These are phyloP conservation scores for Chaetogeoica ovagalla DNA, from an alignment of 2,888 invertebrate species.

Conservation along the genomic window DNA sequence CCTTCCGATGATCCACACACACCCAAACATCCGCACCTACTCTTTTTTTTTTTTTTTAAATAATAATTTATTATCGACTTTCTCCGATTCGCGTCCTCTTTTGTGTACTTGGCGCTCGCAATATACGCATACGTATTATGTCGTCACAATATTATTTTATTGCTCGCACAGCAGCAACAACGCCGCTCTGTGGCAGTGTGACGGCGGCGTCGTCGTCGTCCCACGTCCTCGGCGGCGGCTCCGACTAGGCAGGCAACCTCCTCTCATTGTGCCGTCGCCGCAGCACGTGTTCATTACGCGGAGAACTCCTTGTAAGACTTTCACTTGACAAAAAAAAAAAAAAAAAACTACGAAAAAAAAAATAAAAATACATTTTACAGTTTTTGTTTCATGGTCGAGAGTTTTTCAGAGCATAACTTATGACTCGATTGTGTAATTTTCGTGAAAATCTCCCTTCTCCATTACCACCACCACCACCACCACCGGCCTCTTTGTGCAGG, in stretches of 20 bases:
- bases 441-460: conserved; percentile 33
- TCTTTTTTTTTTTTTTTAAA: background rate
- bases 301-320: conserved; percentile 22
- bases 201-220: conserved; percentile 29
- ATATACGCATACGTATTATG: background rate
- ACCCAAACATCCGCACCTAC: conserved; percentile 3
- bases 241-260: conserved; percentile 13
- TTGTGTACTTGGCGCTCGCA: conserved; percentile 15
- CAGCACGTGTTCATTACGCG: background rate
- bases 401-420: conserved; percentile 50
- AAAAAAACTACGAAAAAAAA: conserved; percentile 5
- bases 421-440: conserved; percentile 46
- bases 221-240: conserved; percentile 48
- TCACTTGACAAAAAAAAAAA: conserved; percentile 33
- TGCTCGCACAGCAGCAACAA: conserved; percentile 2
- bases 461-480: background rate
- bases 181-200: background rate
- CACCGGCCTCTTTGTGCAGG: background rate
- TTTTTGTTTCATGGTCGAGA: conserved; percentile 47
- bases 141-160: conserved; percentile 40
- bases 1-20: conserved; percentile 23
- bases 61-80: conserved; percentile 21
- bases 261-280: conserved; percentile 32
- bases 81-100: conserved; percentile 47
- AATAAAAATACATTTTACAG: background rate